Percentiles rank a stretch among this genome's conserved stretches.
Evolutionary conservation across 2,113 vertebrate species (phyloP).

Genomic region (Pogona vitticeps): DNA sequence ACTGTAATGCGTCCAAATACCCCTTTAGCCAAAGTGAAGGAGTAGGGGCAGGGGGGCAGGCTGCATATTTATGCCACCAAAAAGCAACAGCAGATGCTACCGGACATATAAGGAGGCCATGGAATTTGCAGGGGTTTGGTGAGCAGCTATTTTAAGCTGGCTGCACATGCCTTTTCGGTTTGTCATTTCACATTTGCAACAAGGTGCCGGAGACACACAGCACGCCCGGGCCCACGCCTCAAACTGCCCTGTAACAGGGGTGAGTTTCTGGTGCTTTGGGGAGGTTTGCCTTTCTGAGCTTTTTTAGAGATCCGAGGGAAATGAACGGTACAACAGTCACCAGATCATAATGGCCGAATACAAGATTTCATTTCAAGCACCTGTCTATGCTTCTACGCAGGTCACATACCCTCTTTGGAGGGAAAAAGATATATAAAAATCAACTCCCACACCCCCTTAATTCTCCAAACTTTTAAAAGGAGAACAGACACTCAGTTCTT

Average conservation of each 20-base stretch:
- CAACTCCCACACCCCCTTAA: neutral
- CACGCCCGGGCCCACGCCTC: neutral
- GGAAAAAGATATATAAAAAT: too few relatives aligned
- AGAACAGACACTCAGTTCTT: neutral
- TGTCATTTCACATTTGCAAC: conserved; percentile 82
- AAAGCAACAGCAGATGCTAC: conserved; percentile 40
- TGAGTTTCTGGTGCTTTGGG: neutral
- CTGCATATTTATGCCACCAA: conserved; percentile 17
- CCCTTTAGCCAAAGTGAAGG: neutral
- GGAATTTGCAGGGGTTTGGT: conserved; percentile 63
- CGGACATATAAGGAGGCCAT: conserved; percentile 84
- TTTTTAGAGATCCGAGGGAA: neutral
- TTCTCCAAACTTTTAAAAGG: neutral
- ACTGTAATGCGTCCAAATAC: neutral
- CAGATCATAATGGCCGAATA: neutral
- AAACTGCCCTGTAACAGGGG: neutral
- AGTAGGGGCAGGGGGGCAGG: neutral
- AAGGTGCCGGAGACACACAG: conserved; percentile 47
- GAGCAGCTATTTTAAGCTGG: conserved; percentile 88
- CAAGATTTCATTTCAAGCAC: neutral
- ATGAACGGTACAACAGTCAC: neutral
- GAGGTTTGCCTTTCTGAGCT: neutral
- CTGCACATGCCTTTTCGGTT: conserved; percentile 82
- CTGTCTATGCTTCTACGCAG: neutral
- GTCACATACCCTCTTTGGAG: too few relatives aligned